phyloP scores from a whole-genome alignment of 2,888 invertebrate species.

The Daptonema setosum region DNA sequence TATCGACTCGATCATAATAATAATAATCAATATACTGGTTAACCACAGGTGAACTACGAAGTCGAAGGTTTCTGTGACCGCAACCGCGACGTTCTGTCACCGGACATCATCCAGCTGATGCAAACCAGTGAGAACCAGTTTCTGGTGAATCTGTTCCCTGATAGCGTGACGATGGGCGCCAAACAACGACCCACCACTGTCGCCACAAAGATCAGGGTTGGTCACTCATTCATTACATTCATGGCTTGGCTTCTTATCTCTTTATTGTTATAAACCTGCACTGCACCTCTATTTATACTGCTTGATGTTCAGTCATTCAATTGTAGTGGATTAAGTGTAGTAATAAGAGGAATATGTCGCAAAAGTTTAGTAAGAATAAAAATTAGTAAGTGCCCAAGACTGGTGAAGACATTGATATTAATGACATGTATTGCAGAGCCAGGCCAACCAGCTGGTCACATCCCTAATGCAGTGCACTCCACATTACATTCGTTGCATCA shows the following conservation, averaged over 20 bases:
- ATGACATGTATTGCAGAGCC: conserved; percentile 29
- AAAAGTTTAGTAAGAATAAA: conserved; percentile 2
- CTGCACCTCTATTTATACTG: too few relatives aligned
- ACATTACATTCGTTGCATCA: conserved; percentile 48
- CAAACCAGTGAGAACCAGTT: conserved; percentile 40
- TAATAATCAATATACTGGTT: too few relatives aligned
- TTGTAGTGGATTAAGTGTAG: too few relatives aligned
- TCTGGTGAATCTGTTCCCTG: conserved; percentile 40
- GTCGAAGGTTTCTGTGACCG: conserved; percentile 45
- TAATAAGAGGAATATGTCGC: conserved; percentile 1
- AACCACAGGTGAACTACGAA: conserved; percentile 39
- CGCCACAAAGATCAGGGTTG: conserved; percentile 42
- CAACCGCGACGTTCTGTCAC: conserved; percentile 44
- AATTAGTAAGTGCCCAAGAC: not conserved
- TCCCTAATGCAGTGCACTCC: conserved; percentile 45
- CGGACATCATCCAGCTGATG: conserved; percentile 45
- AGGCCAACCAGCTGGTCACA: conserved; percentile 43
- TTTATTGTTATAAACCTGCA: too few relatives aligned
- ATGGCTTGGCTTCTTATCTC: too few relatives aligned
- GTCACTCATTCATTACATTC: too few relatives aligned
- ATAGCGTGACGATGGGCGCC: conserved; percentile 31
- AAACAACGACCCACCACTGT: conserved; percentile 44
- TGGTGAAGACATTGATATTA: not conserved
- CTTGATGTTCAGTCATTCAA: too few relatives aligned
- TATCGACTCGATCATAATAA: too few relatives aligned